These are phyloP conservation scores for Ganaspis brasiliensis DNA, from an alignment of 2,888 invertebrate genomes.

Conservation along the genomic window DNA sequence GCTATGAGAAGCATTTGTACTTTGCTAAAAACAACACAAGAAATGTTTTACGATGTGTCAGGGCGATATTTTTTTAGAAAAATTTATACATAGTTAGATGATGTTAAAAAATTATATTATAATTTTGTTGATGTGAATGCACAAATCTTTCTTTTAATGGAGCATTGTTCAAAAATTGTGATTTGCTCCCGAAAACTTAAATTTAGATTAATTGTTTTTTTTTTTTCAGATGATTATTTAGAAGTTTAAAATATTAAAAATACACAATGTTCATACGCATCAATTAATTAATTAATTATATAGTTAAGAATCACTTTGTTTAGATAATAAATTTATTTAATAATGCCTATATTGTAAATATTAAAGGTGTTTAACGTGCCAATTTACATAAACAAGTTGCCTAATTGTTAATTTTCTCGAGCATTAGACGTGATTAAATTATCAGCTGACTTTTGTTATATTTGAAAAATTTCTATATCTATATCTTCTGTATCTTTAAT, in stretches of 20 bases:
- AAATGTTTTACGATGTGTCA: neutral
- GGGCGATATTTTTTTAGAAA: slow-evolving; percentile 18
- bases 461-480: slow-evolving; percentile 28
- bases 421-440: slow-evolving; percentile 14
- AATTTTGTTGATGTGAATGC: neutral
- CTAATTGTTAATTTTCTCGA: neutral
- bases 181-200: slow-evolving; percentile 21
- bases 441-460: slow-evolving; percentile 5
- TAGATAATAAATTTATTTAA: slow-evolving; percentile 8
- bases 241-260: neutral
- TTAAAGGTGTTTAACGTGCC: slow-evolving; percentile 13
- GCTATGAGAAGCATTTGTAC: slow-evolving; percentile 6
- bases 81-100: neutral
- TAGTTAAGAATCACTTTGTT: neutral
- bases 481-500: slow-evolving; percentile 27
- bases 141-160: neutral
- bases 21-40: neutral
- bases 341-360: slow-evolving; percentile 38
- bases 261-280: neutral
- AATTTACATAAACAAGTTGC: slow-evolving; percentile 28
- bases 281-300: slow-evolving; percentile 7
- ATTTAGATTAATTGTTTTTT: slow-evolving; percentile 26
- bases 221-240: slow-evolving; percentile 28
- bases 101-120: neutral
- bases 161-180: slow-evolving; percentile 6